phyloP scores from a whole-genome alignment of 1,140 invertebrate genomes.

The Anagrus nilaparvatae region DNA sequence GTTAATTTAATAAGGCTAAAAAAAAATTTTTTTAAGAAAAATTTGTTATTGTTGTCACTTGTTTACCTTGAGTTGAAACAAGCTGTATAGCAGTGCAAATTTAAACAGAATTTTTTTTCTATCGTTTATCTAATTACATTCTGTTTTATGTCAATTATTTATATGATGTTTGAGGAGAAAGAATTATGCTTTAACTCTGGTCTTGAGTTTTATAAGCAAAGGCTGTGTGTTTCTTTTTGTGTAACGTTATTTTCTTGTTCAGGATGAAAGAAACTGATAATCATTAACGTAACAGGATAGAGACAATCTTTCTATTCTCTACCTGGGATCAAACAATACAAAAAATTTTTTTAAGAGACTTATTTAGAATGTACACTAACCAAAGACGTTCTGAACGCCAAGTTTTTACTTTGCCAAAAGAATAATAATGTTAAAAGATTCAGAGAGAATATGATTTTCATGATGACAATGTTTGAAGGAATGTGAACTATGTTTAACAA shows the following conservation, averaged over 20 bases:
- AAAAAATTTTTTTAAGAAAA: no score
- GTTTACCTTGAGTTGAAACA: background rate
- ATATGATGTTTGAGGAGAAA: no score
- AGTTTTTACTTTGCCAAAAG: conserved; percentile 7
- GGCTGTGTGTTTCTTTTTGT: background rate
- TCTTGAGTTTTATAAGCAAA: background rate
- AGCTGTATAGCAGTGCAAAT: conserved; percentile 11
- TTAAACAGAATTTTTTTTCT: no score
- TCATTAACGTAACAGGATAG: background rate
- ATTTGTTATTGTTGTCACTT: no score
- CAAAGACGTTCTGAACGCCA: conserved; percentile 16
- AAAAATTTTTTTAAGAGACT: background rate
- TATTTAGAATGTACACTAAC: conserved; percentile 9
- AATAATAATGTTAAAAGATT: conserved; percentile 1
- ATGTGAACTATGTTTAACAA: background rate
- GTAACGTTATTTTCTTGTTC: background rate
- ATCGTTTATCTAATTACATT: no score
- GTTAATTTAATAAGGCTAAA: no score
- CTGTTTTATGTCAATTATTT: no score
- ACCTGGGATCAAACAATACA: no score
- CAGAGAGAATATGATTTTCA: conserved; percentile 9
- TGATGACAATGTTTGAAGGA: conserved; percentile 2
- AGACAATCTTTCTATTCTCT: background rate
- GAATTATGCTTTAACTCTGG: no score
- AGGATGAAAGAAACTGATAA: background rate